phyloP scores from a whole-genome alignment of 2,888 invertebrate genomes.

The Spisula subtruncata region DNA sequence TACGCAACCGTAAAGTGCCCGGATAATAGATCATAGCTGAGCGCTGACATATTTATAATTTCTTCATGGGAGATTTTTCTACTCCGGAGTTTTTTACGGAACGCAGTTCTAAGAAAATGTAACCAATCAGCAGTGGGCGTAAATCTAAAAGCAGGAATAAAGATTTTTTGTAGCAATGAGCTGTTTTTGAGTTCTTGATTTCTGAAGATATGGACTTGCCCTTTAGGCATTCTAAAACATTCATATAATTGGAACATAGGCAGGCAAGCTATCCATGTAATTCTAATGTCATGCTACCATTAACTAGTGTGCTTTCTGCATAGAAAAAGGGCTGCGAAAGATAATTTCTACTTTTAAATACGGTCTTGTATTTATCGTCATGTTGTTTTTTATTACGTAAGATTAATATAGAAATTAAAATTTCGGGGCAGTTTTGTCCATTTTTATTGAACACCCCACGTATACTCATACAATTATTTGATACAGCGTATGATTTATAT shows the following conservation, averaged over 20 bases:
- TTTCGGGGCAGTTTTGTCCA: too few relatives aligned
- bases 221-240: background rate
- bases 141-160: background rate
- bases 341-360: too few relatives aligned
- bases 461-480: background rate
- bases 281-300: background rate
- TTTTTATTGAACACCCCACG: too few relatives aligned
- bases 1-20: conserved; percentile 30
- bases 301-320: too few relatives aligned
- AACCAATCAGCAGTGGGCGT: background rate
- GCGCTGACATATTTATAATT: conserved; percentile 19
- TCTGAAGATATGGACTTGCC: background rate
- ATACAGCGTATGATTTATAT: conserved; percentile 4
- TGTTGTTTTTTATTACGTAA: too few relatives aligned
- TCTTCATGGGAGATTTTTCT: conserved; percentile 17
- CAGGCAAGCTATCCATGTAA: background rate
- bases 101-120: background rate
- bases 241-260: background rate
- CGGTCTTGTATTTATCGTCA: too few relatives aligned
- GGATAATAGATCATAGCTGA: conserved; percentile 18
- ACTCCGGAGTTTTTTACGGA: background rate
- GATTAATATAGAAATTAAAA: too few relatives aligned
- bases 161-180: background rate
- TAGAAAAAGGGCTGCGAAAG: too few relatives aligned
- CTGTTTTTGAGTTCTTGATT: background rate